These are phyloP conservation scores for Lithophane semibrunnea DNA, from an alignment of 2,888 invertebrate genomes.

Conservation along the genomic window DNA sequence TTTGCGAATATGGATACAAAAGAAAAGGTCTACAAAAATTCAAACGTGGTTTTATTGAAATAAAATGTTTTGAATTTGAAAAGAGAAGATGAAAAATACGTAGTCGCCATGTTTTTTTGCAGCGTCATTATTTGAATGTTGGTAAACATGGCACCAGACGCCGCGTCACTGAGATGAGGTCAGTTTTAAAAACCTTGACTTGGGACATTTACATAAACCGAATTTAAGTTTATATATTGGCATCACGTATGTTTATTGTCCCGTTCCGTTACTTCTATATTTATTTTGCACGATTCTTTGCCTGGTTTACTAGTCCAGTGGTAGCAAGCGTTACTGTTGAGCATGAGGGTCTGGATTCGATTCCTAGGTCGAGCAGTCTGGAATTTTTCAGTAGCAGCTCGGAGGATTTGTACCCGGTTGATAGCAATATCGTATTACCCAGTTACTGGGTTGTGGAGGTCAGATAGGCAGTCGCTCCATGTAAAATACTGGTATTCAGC, in stretches of 20 bases:
- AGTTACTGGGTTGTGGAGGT: no score
- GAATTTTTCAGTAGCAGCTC: not conserved
- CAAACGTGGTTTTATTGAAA: not conserved
- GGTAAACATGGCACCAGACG: conserved; percentile 34
- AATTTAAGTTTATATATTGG: conserved; percentile 16
- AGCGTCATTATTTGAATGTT: conserved; percentile 38
- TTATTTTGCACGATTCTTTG: not conserved
- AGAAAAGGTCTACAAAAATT: no score
- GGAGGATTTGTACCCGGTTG: not conserved
- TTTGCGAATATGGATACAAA: no score
- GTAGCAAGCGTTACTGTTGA: no score
- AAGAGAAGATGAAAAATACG: not conserved
- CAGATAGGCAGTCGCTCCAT: no score
- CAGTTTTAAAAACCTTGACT: conserved; percentile 35
- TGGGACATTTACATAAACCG: conserved; percentile 30
- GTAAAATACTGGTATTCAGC: no score
- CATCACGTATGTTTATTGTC: conserved; percentile 20
- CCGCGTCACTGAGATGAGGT: conserved; percentile 26
- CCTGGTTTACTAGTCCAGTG: not conserved
- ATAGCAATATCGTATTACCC: not conserved
- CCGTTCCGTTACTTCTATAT: conserved; percentile 34
- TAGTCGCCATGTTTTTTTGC: conserved; percentile 28
- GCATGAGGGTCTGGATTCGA: not conserved
- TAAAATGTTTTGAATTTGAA: conserved; percentile 8
- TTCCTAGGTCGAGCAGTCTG: not conserved